Base-by-base conservation (phyloP, 2,797 vertebrate species). In the Pempheris klunzingeri region DNA sequence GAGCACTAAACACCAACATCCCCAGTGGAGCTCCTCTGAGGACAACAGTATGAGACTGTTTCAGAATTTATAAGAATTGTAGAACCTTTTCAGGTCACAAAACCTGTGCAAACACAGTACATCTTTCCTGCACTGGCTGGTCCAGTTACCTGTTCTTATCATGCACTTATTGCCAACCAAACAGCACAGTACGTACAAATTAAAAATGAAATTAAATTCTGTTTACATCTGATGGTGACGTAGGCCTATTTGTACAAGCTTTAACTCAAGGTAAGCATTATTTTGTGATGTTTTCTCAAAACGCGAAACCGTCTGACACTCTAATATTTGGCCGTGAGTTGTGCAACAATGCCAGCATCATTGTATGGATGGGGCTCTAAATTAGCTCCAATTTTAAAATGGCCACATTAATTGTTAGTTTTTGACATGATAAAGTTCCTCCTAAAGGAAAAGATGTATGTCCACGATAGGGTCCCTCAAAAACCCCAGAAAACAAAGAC, bases 1-100 rank as follows among this genome's bases (percentile, higher is more conserved):
- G 15, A 54, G 71, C 55, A 26, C 18, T 52, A 28, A 77, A 77
- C 55, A 73, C 53, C 46, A 39, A 28, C 46, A 57, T 32, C 22
- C n/a, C 26, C 24, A 2, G 3, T 15, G 32, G 11, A 53, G 53
- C 54, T 10, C 47, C 32, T 52, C 60, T 17, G 53, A 59, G 60
- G 60, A 62, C 69, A 71, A 20, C 30, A 30, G 47, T 12, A 28
- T 22, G 50, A 32, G n/a, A n/a, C 53, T 49, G 49, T 55, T 44
- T 24, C 32, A 59, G 50, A 38, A 43, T 44, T 67, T 10, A 46
- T 54, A 63, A 28, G 20, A 62, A 57, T n/a, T 67, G 8, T 22
- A 59, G 47, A 43, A n/a, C 15, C 44, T 63, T 75, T 76, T 53
- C 24, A 59, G 0, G 0, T 64, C 49, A 59, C 24, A 38, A 59